Evolutionary conservation across 2,797 vertebrate genomes (phyloP), one percentile per base, ranked within the genome.

Genomic region (Cryptoprocta ferox): DNA sequence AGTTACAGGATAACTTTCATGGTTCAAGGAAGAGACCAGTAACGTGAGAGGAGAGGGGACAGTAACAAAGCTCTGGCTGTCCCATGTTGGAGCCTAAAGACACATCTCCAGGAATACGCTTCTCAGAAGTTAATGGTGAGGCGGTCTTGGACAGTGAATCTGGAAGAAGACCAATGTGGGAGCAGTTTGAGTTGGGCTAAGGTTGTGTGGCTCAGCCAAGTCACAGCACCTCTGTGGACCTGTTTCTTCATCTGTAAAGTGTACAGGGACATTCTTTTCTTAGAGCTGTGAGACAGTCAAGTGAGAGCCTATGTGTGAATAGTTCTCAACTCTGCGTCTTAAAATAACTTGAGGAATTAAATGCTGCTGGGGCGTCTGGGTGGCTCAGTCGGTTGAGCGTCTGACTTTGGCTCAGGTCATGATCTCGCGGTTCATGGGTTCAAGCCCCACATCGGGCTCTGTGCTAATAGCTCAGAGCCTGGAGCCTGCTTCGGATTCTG

Each of bases 311-410:
- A 30, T 79, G 21, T 83, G 28, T 30, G 53, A 88, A 66, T 28
- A 71, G 30, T 91, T 85, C 66, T 96, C n/a, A 89, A 80, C 42
- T 89, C 53, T 66, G 7, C 35, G 78, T 70, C 61, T 92, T 66
- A 95, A 96, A 86, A 59, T 63, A 76, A 68, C 35, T 28, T 35
- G 42, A 87, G 30, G 42, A 80, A 85, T 71, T 39, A 45, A 59
- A 59, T 24, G 21, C 7, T 59, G 21, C 8, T 24, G 21, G 56
- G 56, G 21, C 21, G 21, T 8, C 56, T 59, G 56, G 56, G 56
- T 21, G 21, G 19, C 56, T 59, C 56, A 59, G 56, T 24, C 21
- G 8, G 56, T 59, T 59, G 8, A 59, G 56, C 56, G 2, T 24
- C 56, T 21, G 3, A 59, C 21, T 24, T 59, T 7, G 8, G 56